Base-by-base conservation (phyloP, 2,888 invertebrate genomes). In the Atethmia centrago region DNA sequence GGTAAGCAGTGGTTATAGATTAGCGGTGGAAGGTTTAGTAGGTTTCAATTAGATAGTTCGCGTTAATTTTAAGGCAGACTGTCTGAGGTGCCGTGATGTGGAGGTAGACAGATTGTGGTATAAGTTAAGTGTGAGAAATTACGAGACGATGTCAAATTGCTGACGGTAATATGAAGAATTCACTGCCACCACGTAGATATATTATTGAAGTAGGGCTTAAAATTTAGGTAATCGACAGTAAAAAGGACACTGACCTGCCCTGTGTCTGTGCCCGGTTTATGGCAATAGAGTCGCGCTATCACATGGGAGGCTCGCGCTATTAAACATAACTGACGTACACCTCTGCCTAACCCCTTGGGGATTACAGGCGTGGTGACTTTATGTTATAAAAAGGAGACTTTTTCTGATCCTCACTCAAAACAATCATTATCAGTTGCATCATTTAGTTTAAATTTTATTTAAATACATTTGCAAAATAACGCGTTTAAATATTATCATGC, bases 51-150 rank as follows among this genome's bases (percentile, higher is more conserved):
- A 63, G 51, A 71, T 65, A 55, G 53, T 51, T 59, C 9, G 16
- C 67, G 71, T 71, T 82, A 67, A 80, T 82, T 82, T 82, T 56
- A 71, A 31, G 70, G 78, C 40, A 45, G 55, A 40, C 55, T 16
- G 61, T 65, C 45, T 74, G 56, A 25, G 21, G 21, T 55, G 51
- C 4, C 9, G 40, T 53, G 36, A 45, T 51, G 63, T 19, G 47
- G 21, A 19, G 10, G 10, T 25, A 28, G 5, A 70, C 25, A 42
- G 45, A 55, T 58, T 53, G 45, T 49, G 3, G 5, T 28, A 21
- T n/a, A 59, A 47, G 45, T 40, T 45, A 12, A 2, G n/a, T 40
- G 40, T 61, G 21, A 70, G 12, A 31, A 59, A 16, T 47, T 1
- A 36, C n/a, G 49, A 36, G 19, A 14, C 4, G 3, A 8, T 74